Conservation (phyloP, 2,888 invertebrate species). For the Pogonocherus hispidulus region DNA sequence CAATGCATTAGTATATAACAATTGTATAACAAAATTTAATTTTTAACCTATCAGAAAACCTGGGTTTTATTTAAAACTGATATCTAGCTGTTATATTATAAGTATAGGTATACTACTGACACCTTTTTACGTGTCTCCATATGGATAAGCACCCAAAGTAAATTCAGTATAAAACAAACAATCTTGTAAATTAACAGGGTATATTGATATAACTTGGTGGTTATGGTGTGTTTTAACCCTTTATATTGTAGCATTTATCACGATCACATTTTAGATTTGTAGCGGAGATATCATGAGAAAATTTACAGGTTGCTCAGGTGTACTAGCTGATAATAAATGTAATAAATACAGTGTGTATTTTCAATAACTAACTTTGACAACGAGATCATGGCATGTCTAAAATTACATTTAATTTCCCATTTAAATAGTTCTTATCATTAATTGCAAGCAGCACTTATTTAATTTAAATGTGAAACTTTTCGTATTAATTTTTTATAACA, state of each 20-base stretch:
- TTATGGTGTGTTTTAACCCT: slow-evolving; percentile 44
- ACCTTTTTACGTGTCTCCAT: too few species aligned
- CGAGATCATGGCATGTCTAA: slow-evolving; percentile 34
- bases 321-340: slow-evolving; percentile 55
- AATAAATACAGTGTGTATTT: slow-evolving; percentile 53
- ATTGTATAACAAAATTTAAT: too few species aligned
- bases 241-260: slow-evolving; percentile 49
- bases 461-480: slow-evolving; percentile 15
- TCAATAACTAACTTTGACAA: slow-evolving; percentile 50
- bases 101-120: too few species aligned
- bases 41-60: too few species aligned
- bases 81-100: too few species aligned
- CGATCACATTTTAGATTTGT: slow-evolving; percentile 58
- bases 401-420: slow-evolving; percentile 40
- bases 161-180: neutral
- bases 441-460: slow-evolving; percentile 16
- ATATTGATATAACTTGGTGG: slow-evolving; percentile 31
- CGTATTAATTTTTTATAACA: slow-evolving; percentile 15
- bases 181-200: neutral
- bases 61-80: too few species aligned
- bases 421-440: slow-evolving; percentile 37
- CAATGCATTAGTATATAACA: too few species aligned
- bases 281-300: slow-evolving; percentile 57
- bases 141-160: too few species aligned
- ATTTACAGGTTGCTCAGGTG: slow-evolving; percentile 55